Base-by-base conservation (phyloP, 2,888 invertebrate genomes). In the Brachynemurus nebulosus region DNA sequence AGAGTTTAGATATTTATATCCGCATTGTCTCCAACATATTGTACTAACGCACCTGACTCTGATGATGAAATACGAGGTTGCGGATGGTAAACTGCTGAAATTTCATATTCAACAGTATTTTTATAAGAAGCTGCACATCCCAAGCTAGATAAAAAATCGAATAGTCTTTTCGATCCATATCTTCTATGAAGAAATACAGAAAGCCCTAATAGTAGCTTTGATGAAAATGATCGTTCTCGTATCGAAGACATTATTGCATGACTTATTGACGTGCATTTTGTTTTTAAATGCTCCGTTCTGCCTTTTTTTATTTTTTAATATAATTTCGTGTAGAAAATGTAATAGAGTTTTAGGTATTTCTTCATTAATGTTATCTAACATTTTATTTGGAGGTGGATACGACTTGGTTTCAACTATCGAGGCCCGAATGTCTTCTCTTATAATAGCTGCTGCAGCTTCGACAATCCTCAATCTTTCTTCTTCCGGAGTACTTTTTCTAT, bases 51-150 rank as follows among this genome's bases (percentile, higher is more conserved):
- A 50, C 52, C 57, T 48, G 52, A 47, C 49, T 57, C 54, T 55
- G 58, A 53, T 54, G 53, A 37, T 55, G 56, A 50, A 54, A 59
- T 54, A 55, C 51, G 54, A 58, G 56, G 56, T 41, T 52, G 52
- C 40, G 53, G 57, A 51, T 55, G 54, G 40, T 54, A 56, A 58
- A 58, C 55, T 49, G 53, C 45, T 54, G 57, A 54, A 50, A 53
- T 48, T 55, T 59, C 57, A 52, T 56, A 53, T 47, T 45, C 40
- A 44, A 53, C 39, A 23, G 53, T 51, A 53, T 55, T 41, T 47
- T 47, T 56, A 55, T 59, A 60, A 20, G 59, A 52, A 49, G 59
- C 59, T 43, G 49, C 49, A 51, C 59, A 57, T 52, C 58, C 55
- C 23, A 60, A 59, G 49, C 41, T 47, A 35, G 55, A 58, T 48